A percentile compares a stretch with the other conserved stretches of the same genome.
phyloP scores from a whole-genome alignment of 2,797 vertebrate genomes.

The Rhincodon typus region DNA sequence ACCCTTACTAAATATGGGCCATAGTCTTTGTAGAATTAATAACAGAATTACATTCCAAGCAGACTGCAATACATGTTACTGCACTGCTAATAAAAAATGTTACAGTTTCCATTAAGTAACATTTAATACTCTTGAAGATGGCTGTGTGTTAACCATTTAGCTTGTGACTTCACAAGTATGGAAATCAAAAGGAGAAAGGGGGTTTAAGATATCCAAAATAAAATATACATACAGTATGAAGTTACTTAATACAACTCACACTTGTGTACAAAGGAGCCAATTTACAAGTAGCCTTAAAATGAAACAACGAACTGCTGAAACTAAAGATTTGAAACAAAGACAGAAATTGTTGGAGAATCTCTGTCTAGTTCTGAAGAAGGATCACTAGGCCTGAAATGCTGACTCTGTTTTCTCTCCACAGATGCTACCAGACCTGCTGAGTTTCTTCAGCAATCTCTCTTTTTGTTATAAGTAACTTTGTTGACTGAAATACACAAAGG shows the following conservation, averaged over 20 bases:
- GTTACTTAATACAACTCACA: background rate
- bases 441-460: too few relatives aligned
- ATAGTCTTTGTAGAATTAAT: background rate
- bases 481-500: background rate
- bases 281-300: background rate
- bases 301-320: too few relatives aligned
- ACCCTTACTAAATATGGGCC: background rate
- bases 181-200: background rate
- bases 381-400: too few relatives aligned
- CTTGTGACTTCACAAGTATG: background rate
- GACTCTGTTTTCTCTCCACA: too few relatives aligned
- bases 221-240: background rate
- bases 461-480: too few relatives aligned
- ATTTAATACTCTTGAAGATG: slow-evolving; percentile 12
- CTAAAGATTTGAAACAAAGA: too few relatives aligned
- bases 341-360: too few relatives aligned
- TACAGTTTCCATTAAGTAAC: slow-evolving; percentile 17
- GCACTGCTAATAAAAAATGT: background rate
- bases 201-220: background rate
- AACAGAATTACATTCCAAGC: background rate
- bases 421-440: too few relatives aligned
- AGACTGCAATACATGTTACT: slow-evolving; percentile 12
- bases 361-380: too few relatives aligned
- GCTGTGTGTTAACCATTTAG: background rate
- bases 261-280: background rate